Evolutionary conservation across 1,140 invertebrate genomes (phyloP), one percentile per base, ranked within the genome.

Genomic region (Scaptodrosophila lebanonensis): DNA sequence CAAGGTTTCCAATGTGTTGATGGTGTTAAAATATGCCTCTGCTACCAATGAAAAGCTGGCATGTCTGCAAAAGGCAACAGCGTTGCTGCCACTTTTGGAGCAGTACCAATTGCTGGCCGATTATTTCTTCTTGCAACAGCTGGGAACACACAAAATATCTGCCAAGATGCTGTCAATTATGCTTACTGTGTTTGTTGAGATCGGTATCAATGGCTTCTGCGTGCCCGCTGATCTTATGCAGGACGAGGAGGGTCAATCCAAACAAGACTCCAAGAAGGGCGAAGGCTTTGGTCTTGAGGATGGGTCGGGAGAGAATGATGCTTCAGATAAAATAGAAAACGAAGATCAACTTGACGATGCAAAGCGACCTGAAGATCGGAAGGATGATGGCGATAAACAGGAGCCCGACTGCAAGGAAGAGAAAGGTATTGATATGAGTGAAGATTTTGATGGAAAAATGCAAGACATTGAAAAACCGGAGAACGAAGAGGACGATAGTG

Each of bases 291-390:
- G 97, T 0, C 88, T 99, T 1, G 96, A 95, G 0, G 97, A 98
- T 63, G 97, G 97, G 0, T 93, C 98, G 69, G 97, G 97, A 6
- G 91, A 94, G 54, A 97, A 95, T 77, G 97, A 99, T 89, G 95
- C 99, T 3, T 98, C 97, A 1, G 97, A 99, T 87, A 94, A 90
- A 43, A 86, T 87, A 3, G 86, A 87, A 32, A 83, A 75, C 1
- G 85, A 98, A 89, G 98, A 99, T 89, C 97, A 98, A 87, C 86
- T 98, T 16, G 97, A 99, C 56, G 96, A 96, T 69, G 93, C 95
- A 0, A 91, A 92, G 77, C 91, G 92, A 39, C 91, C 91, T 7
- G 94, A 93, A 22, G 91, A 97, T 86, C 67, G 90, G 91, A 62
- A 88, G 16, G 79, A 83, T 18, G 70, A 86, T n/a, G 66, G 66